A percentile compares a stretch with the other conserved stretches of the same genome.
Evolutionary conservation across 1,140 invertebrate species (phyloP).

Genomic region (Ceratina australensis): DNA sequence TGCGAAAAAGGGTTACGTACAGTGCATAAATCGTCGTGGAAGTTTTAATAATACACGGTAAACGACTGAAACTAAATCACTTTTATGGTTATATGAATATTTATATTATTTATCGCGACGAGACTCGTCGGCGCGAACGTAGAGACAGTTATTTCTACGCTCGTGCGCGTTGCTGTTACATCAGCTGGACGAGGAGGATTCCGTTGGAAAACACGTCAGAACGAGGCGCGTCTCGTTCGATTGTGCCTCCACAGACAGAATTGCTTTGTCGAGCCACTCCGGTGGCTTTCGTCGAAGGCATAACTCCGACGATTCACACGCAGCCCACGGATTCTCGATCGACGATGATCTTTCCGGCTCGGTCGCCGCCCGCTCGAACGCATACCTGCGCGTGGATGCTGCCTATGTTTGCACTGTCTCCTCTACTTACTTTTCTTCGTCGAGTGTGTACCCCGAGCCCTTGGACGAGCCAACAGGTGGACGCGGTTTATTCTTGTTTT

Average conservation of each 20-base stretch:
- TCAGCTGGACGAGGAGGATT: constrained; percentile 6
- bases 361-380: constrained; percentile 15
- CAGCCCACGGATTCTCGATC: constrained; percentile 63
- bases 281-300: constrained; percentile 58
- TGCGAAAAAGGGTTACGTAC: no score
- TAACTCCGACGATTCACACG: constrained; percentile 69
- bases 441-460: background rate
- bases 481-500: background rate
- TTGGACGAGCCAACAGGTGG: constrained; percentile 44
- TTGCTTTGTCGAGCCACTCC: constrained; percentile 51
- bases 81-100: no score
- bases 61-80: no score
- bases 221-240: constrained; percentile 59
- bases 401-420: constrained; percentile 24
- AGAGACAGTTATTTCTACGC: no score
- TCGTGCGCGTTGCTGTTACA: constrained; percentile 1
- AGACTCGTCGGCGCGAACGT: no score
- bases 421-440: constrained; percentile 48
- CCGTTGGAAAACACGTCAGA: constrained; percentile 22
- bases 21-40: no score
- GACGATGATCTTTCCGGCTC: constrained; percentile 50
- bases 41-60: no score
- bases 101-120: no score
- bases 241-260: constrained; percentile 55
- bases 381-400: constrained; percentile 25